Conservation (phyloP, 2,113 vertebrate genomes). For the Dromas ardeola region DNA sequence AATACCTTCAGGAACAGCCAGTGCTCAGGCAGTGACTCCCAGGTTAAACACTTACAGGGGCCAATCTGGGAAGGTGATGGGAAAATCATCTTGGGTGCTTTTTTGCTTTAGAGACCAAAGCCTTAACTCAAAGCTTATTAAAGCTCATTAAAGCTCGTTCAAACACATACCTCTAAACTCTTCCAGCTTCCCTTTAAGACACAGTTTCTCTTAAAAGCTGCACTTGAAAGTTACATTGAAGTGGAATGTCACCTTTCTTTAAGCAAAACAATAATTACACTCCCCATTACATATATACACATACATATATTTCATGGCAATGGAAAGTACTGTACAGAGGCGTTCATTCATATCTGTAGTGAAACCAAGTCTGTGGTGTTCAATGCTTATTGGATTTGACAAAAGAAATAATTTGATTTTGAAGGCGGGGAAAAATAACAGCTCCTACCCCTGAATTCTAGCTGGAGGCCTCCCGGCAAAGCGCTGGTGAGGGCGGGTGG, state of each 20-base stretch:
- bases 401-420: constrained; percentile 37
- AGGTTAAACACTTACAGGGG: neutral
- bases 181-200: constrained; percentile 35
- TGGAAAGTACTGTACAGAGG: neutral
- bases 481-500: accelerated
- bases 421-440: neutral
- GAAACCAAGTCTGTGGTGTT: constrained; percentile 28
- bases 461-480: neutral
- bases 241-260: constrained; percentile 48
- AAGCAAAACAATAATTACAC: constrained; percentile 2
- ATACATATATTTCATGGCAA: neutral
- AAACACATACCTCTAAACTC: neutral
- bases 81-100: neutral
- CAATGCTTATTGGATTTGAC: constrained; percentile 19
- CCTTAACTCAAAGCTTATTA: neutral
- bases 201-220: neutral
- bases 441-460: neutral
- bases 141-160: neutral
- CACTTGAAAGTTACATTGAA: constrained; percentile 16
- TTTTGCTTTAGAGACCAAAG: neutral
- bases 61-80: neutral
- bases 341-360: neutral
- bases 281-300: neutral
- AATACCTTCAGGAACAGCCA: neutral
- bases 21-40: neutral